Base-by-base conservation (phyloP, 37 sponge, comb jelly and placozoan genomes). In the Oscarella lobularis region DNA sequence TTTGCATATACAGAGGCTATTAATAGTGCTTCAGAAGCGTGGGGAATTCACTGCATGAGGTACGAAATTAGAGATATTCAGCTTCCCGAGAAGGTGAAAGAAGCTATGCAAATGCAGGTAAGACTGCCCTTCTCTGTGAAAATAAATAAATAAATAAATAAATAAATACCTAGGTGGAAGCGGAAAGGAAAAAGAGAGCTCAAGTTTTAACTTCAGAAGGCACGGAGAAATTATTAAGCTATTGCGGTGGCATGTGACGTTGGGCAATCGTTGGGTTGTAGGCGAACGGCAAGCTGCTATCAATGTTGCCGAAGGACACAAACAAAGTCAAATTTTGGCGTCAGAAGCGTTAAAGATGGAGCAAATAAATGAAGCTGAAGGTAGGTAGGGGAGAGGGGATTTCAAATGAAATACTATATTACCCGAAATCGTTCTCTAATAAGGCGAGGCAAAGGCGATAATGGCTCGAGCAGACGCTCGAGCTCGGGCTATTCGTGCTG, bases 61-160 rank as follows among this genome's bases (percentile, higher is more conserved):
- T 98, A 98, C 72, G 99, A 98, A 81, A 98, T 98, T 6, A 84
- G 78, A 48, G 95, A 95, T 73, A 95, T 95, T 20, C 82, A 80
- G 76, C 77, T 95, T 66, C 95, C 95, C 32, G 75, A 76, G 6
- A 90, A 85, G 73, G 99, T 98, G 66, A 94, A 91, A 79, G 95
- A 98, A n/a, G 99, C 99, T 77, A 98, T 98, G 99, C 99, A 98
- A 75, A 94, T 94, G 95, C 92, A 91, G 92, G 94, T 89, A 38
- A 29, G 75, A 5, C 14, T n/a, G 3, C 14, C 20, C 60, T 27
- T 9, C 9, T 48, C 20, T 48, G 60, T 9, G 20, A 48, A 48
- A 27, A 48, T 20, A 27, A 9, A 48, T 9, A n/a, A n/a, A n/a
- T n/a, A n/a, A n/a, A n/a, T n/a, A n/a, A n/a, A n/a, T n/a, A n/a